A percentile compares a stretch with the other conserved stretches of the same genome.
These are phyloP conservation scores for Zygogramma bicolorata DNA, from an alignment of 2,888 invertebrate genomes.

Conservation along the genomic window DNA sequence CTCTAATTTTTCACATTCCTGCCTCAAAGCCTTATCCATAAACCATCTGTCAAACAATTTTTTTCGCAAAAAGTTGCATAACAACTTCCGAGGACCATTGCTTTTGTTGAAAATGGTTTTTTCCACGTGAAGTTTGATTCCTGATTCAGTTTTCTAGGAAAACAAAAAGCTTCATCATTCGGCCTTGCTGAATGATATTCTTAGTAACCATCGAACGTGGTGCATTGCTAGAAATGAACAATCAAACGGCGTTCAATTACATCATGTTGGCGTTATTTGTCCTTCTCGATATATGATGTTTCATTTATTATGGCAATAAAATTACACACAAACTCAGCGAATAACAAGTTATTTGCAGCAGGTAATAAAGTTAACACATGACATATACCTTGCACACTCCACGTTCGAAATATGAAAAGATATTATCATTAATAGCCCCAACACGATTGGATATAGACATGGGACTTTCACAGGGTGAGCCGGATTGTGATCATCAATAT, in stretches of 20 bases:
- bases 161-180: background rate
- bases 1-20: no score
- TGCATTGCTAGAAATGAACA: no score
- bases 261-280: background rate
- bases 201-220: no score
- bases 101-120: no score
- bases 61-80: no score
- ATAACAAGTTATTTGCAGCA: background rate
- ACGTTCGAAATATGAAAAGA: background rate
- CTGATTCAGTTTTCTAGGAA: background rate
- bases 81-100: no score
- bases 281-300: background rate
- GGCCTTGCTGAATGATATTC: background rate
- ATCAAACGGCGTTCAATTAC: background rate
- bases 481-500: no score
- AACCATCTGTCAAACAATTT: no score
- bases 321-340: background rate
- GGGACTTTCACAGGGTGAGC: background rate
- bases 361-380: background rate
- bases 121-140: no score
- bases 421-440: background rate
- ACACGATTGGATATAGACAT: background rate
- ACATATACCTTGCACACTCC: background rate
- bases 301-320: background rate
- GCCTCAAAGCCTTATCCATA: no score